Conservation (phyloP, 2,888 invertebrate species). For the Drosophila pullipes region DNA sequence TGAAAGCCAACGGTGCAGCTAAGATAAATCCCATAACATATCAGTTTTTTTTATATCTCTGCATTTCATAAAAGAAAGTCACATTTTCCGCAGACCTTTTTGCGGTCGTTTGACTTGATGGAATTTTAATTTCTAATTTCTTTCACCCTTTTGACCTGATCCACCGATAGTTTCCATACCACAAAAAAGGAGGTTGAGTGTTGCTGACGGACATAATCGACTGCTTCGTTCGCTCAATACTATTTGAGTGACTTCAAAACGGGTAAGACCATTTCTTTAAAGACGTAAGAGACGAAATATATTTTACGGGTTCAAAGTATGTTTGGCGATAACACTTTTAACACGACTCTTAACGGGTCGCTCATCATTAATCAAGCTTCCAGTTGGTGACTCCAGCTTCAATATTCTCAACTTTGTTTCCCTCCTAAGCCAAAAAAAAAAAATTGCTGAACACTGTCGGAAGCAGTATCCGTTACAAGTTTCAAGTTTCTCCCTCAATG, state of each 20-base stretch:
- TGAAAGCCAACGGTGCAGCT: slow-evolving; percentile 8
- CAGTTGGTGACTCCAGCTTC: neutral
- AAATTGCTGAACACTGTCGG: neutral
- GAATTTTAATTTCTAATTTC: slow-evolving; percentile 64
- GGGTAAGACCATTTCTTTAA: neutral
- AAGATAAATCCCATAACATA: slow-evolving; percentile 21
- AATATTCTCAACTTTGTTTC: neutral
- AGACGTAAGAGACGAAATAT: neutral
- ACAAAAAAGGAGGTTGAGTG: neutral
- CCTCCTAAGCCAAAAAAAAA: neutral
- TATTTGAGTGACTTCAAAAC: too few species aligned
- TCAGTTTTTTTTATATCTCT: slow-evolving; percentile 5
- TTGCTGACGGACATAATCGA: neutral
- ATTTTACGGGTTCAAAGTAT: neutral
- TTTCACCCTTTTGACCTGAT: slow-evolving; percentile 42
- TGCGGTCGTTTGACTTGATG: slow-evolving; percentile 66
- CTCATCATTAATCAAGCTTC: slow-evolving; percentile 1
- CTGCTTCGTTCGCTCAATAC: neutral
- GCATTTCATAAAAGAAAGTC: slow-evolving; percentile 1
- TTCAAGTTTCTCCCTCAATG: neutral
- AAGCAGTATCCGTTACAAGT: neutral
- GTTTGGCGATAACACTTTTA: neutral
- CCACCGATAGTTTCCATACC: neutral
- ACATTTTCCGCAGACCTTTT: slow-evolving; percentile 37
- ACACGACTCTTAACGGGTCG: neutral